These are phyloP conservation scores for Dasysyrphus tricinctus DNA, from an alignment of 2,888 invertebrate species.

Conservation along the genomic window DNA sequence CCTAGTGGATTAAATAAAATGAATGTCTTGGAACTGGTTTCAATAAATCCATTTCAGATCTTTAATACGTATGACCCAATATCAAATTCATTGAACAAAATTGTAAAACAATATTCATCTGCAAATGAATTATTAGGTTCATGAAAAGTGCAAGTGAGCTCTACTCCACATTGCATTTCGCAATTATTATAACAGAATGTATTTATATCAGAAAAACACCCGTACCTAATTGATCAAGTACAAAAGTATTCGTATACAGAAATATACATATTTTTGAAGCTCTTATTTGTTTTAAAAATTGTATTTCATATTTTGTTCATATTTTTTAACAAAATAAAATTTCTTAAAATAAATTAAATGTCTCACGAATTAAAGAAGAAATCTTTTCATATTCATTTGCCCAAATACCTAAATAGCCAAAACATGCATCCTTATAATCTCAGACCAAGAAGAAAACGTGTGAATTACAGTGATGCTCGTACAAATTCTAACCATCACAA, in stretches of 20 bases:
- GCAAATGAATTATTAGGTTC: too few species aligned
- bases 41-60: too few species aligned
- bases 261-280: not conserved
- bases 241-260: not conserved
- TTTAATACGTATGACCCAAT: too few species aligned
- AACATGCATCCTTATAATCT: not conserved
- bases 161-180: too few species aligned
- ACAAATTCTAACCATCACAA: not conserved
- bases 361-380: not conserved
- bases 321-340: not conserved
- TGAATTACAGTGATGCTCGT: not conserved
- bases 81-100: too few species aligned
- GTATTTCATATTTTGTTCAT: not conserved
- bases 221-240: not conserved
- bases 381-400: not conserved
- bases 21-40: too few species aligned
- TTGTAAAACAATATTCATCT: too few species aligned
- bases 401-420: not conserved
- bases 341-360: not conserved
- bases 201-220: not conserved
- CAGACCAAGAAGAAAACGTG: constrained; percentile 9
- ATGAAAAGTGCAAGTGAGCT: too few species aligned
- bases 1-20: too few species aligned
- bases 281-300: not conserved
- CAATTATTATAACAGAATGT: too few species aligned